phyloP scores from a whole-genome alignment of 2,797 vertebrate species.

The Astyanax mexicanus region DNA sequence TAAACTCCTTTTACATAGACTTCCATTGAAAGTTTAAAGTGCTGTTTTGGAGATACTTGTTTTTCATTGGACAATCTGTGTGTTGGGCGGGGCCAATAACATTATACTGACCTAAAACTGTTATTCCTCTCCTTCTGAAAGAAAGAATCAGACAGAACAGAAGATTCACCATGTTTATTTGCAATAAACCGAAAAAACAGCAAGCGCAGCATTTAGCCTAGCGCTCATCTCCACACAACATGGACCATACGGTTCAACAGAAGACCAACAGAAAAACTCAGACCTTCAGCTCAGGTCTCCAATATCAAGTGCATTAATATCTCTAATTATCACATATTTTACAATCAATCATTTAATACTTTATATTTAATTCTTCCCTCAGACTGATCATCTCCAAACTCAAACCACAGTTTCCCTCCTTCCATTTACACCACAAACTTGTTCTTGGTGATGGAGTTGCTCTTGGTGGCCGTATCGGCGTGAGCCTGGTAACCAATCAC shows the following conservation, averaged over 20 bases:
- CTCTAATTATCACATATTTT: neutral
- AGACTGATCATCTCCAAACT: no score
- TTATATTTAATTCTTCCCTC: no score
- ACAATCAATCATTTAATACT: no score
- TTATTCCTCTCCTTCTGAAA: no score
- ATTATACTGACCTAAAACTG: no score
- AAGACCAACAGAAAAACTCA: neutral
- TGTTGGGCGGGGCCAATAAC: no score
- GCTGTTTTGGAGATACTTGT: no score
- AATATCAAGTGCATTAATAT: conserved; percentile 1
- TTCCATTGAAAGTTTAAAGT: no score
- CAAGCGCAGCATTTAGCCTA: conserved; percentile 12
- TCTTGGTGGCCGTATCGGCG: conserved; percentile 85
- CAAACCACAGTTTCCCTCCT: no score
- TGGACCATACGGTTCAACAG: neutral
- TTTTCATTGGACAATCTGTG: no score
- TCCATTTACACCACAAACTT: conserved; percentile 83
- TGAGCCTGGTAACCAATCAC: conserved; percentile 88
- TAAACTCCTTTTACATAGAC: no score
- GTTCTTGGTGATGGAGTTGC: conserved; percentile 80
- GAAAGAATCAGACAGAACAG: neutral
- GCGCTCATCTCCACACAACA: neutral
- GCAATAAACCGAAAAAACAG: neutral
- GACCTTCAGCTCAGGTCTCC: conserved; percentile 8
- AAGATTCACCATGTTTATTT: neutral